These are phyloP conservation scores for Melanostigma gelatinosum DNA, from an alignment of 2,113 vertebrate species.

Conservation along the genomic window DNA sequence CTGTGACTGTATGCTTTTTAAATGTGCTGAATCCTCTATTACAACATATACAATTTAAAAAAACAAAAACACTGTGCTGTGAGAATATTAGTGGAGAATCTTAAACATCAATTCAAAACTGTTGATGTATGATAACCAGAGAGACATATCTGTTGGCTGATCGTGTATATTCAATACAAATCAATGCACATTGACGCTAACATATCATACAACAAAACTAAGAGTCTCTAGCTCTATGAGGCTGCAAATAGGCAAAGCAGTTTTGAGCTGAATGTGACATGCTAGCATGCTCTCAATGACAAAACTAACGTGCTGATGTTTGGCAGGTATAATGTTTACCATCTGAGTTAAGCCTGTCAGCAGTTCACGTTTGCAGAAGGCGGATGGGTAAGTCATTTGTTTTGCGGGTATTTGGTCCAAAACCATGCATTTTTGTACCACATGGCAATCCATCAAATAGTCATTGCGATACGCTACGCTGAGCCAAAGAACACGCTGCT, in stretches of 20 bases:
- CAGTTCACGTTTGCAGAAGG: too few species aligned
- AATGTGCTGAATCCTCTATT: not conserved
- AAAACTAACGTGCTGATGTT: too few species aligned
- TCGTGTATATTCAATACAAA: not conserved
- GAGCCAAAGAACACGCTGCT: not conserved
- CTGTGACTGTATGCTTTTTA: not conserved
- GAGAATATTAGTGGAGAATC: not conserved
- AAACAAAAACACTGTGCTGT: not conserved
- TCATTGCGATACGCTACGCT: not conserved
- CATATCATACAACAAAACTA: too few species aligned
- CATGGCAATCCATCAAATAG: not conserved
- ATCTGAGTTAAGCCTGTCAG: too few species aligned
- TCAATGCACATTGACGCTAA: not conserved
- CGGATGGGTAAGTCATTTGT: too few species aligned
- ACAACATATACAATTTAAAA: not conserved
- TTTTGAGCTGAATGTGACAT: too few species aligned
- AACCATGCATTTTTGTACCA: not conserved
- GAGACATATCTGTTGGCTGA: not conserved
- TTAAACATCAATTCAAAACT: not conserved
- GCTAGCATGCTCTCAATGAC: too few species aligned
- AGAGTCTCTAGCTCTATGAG: not conserved
- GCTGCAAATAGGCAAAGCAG: not conserved
- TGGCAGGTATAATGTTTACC: too few species aligned
- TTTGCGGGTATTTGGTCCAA: too few species aligned
- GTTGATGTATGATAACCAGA: not conserved